phyloP scores from a whole-genome alignment of 2,888 invertebrate genomes.

The Phaonia tiefii region DNA sequence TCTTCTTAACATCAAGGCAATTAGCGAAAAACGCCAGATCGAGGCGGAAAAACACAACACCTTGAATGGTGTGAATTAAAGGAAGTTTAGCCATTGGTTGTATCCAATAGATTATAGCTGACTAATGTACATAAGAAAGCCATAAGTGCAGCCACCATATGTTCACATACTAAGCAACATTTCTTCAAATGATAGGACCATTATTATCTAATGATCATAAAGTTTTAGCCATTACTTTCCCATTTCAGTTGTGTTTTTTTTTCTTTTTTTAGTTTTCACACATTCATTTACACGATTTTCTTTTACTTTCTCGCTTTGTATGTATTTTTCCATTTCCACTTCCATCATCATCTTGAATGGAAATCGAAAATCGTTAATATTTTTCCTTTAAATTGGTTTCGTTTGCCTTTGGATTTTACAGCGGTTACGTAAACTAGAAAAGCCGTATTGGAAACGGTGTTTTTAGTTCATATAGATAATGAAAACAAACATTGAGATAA shows the following conservation, averaged over 20 bases:
- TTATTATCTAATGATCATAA: conserved; percentile 18
- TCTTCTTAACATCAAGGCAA: conserved; percentile 2
- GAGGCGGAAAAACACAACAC: background rate
- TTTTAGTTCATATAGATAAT: conserved; percentile 63
- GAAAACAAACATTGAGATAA: conserved; percentile 50
- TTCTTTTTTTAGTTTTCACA: conserved; percentile 29
- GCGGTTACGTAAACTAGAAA: conserved; percentile 51
- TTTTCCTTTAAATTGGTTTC: conserved; percentile 31
- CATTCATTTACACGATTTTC: conserved; percentile 17
- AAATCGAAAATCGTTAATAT: conserved; percentile 51
- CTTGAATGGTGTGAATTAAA: background rate
- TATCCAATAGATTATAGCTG: background rate
- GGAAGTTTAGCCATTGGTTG: conserved; percentile 1
- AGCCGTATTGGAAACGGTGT: conserved; percentile 51
- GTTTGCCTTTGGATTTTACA: background rate
- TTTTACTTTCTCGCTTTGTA: conserved; percentile 33
- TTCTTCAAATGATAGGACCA: background rate
- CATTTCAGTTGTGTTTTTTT: conserved; percentile 19
- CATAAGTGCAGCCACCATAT: background rate
- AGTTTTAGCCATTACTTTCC: background rate
- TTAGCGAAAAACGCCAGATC: background rate
- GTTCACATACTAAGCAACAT: background rate
- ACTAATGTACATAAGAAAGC: no score
- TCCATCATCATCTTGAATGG: background rate
- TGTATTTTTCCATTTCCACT: conserved; percentile 47